Evolutionary conservation across 1,140 invertebrate species (phyloP).

Genomic region (Sinonovacula constricta): DNA sequence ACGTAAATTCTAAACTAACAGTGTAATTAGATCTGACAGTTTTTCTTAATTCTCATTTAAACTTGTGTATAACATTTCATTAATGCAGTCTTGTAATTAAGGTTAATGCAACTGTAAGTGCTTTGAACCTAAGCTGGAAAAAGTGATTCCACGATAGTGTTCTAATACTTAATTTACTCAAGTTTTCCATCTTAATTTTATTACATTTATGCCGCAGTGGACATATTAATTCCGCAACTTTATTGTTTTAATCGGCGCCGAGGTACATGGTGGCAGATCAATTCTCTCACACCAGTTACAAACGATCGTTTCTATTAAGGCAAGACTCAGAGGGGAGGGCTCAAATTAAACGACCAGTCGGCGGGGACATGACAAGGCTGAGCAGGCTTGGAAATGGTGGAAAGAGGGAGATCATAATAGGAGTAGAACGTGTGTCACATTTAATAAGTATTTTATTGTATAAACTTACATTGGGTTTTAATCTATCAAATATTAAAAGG

Average conservation of each 20-base stretch:
- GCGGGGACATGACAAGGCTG: too few relatives aligned
- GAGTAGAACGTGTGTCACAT: neutral
- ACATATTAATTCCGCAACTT: constrained; percentile 28
- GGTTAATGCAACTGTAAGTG: constrained; percentile 4
- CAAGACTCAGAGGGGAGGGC: constrained; percentile 27
- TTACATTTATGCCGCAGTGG: constrained; percentile 41
- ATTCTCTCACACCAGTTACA: constrained; percentile 29
- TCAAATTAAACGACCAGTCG: constrained; percentile 26
- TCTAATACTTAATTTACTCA: constrained; percentile 43
- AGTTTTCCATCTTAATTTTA: constrained; percentile 40
- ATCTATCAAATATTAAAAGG: neutral
- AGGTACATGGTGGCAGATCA: constrained; percentile 19
- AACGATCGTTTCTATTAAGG: constrained; percentile 9
- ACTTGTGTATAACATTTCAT: constrained; percentile 2
- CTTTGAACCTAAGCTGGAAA: constrained; percentile 5
- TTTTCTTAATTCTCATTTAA: constrained; percentile 13
- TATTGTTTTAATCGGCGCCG: constrained; percentile 13
- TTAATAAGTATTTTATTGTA: neutral
- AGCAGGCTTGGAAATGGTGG: too few relatives aligned
- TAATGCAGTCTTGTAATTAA: neutral
- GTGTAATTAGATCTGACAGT: neutral
- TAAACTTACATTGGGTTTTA: neutral
- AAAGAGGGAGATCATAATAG: neutral
- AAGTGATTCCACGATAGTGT: neutral
- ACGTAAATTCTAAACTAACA: neutral